Evolutionary conservation across 1,140 invertebrate genomes (phyloP).

Genomic region (Tetramorium parvispinum): DNA sequence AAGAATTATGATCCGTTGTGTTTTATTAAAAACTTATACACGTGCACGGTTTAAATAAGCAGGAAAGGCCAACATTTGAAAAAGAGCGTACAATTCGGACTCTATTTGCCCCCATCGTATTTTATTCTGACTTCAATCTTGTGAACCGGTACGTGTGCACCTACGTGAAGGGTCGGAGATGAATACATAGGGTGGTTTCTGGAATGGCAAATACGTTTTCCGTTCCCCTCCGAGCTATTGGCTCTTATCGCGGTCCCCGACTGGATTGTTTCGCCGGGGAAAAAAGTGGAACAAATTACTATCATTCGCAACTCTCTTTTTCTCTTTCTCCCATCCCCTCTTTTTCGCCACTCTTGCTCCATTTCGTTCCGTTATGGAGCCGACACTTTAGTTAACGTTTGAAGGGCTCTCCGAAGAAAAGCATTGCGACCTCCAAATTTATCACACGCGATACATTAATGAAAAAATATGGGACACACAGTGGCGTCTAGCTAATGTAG

Average conservation of each 20-base stretch:
- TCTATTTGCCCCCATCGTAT: constrained; percentile 61
- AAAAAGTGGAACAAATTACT: constrained; percentile 68
- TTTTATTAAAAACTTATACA: background rate
- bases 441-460: background rate
- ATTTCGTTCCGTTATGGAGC: constrained; percentile 35
- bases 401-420: background rate
- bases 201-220: constrained; percentile 70
- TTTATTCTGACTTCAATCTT: constrained; percentile 70
- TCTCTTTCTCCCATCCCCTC: constrained; percentile 12
- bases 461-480: background rate
- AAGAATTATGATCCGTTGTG: background rate
- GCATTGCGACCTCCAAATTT: background rate
- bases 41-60: background rate
- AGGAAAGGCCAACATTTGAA: background rate
- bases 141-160: constrained; percentile 38
- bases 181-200: constrained; percentile 67
- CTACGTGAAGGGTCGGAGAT: constrained; percentile 54
- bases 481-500: background rate
- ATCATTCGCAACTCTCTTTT: constrained; percentile 51
- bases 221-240: constrained; percentile 61
- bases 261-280: constrained; percentile 64
- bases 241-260: constrained; percentile 64
- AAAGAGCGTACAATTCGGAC: constrained; percentile 1
- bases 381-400: constrained; percentile 39
- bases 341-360: constrained; percentile 28